Evolutionary conservation across 2,113 vertebrate genomes (phyloP).

Genomic region (Notothenia rossii): DNA sequence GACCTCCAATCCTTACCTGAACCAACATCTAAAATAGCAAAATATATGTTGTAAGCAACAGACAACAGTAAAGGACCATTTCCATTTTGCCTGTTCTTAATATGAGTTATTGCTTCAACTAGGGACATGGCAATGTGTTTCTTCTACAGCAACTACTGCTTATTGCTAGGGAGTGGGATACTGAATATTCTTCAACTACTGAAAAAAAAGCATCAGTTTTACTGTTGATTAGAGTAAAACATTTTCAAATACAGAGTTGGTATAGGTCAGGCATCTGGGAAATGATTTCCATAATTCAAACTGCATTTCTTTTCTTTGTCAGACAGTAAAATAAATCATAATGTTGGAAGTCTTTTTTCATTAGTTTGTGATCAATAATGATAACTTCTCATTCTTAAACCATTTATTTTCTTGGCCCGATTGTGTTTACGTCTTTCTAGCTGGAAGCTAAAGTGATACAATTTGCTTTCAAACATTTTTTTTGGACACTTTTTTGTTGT

Average conservation of each 20-base stretch:
- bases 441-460: background rate
- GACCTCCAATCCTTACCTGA: background rate
- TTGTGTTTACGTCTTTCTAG: background rate
- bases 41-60: background rate
- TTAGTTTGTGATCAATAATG: background rate
- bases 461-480: background rate
- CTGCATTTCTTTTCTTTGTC: background rate
- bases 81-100: background rate
- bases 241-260: background rate
- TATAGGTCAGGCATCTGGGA: background rate
- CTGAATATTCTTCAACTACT: background rate
- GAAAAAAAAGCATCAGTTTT: no score
- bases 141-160: background rate
- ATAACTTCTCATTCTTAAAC: background rate
- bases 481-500: background rate
- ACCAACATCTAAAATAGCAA: no score
- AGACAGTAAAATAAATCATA: background rate
- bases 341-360: background rate
- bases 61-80: background rate
- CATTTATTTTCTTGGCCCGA: background rate
- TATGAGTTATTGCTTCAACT: background rate
- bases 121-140: background rate
- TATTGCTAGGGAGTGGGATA: background rate
- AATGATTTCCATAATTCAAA: background rate
- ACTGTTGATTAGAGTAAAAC: background rate